phyloP scores from a whole-genome alignment of 1,140 invertebrate genomes.

The Forficula auricularia region DNA sequence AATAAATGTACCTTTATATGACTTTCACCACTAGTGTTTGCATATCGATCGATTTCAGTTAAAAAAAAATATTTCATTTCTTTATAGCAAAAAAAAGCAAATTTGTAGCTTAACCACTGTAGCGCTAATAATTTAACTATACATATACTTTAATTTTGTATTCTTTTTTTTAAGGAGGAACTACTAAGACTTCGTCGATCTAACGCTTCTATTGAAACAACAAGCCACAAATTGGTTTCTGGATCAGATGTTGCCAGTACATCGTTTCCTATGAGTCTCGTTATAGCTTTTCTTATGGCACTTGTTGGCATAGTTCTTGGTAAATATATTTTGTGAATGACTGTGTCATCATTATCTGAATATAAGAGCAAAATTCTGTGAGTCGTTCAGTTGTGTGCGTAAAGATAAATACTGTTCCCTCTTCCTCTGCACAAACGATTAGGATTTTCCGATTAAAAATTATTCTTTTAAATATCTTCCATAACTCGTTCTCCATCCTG shows the following conservation, averaged over 20 bases:
- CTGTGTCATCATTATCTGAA: not conserved
- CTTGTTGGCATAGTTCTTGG: constrained; percentile 29
- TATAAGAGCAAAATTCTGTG: constrained; percentile 1
- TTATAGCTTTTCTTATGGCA: constrained; percentile 23
- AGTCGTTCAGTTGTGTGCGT: constrained; percentile 6
- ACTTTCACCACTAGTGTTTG: too few species aligned
- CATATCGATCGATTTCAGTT: too few species aligned
- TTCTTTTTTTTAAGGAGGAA: constrained; percentile 17
- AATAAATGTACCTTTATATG: too few species aligned
- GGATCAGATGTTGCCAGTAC: constrained; percentile 12
- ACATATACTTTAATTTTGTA: too few species aligned
- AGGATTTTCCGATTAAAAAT: too few species aligned
- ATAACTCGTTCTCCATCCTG: too few species aligned
- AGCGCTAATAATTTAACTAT: too few species aligned
- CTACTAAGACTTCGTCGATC: constrained; percentile 14
- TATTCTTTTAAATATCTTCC: too few species aligned
- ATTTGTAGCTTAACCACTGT: too few species aligned
- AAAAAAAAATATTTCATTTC: too few species aligned
- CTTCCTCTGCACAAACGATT: constrained; percentile 4
- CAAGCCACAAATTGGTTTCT: constrained; percentile 13
- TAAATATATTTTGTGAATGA: constrained; percentile 29
- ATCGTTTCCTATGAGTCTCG: constrained; percentile 24
- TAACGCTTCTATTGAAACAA: constrained; percentile 11
- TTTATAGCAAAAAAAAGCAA: too few species aligned
- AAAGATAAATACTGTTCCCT: constrained; percentile 1